Evolutionary conservation across 2,113 vertebrate species (phyloP), one percentile per base, ranked within the genome.

Genomic region (Caranx melampygus): DNA sequence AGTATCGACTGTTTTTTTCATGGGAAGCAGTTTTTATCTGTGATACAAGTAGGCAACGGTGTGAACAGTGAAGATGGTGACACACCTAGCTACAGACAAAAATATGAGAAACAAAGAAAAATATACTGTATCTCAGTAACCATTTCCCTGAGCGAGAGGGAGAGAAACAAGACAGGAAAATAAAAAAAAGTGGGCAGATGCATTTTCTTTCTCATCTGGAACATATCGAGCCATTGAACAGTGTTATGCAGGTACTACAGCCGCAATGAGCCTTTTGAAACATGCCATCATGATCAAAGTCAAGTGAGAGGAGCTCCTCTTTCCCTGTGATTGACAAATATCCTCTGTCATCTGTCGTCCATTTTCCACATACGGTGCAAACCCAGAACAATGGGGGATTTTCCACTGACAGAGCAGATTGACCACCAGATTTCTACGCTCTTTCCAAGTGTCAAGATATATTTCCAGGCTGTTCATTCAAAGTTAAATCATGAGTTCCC

Each of bases 341-440:
- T 59, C 61, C 72, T 67, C 57, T 55, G 45, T 37, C 20, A 40
- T 59, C 15, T 6, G 33, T 79, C 26, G 26, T 26, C 26, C 26
- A 26, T 26, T 26, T 72, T 18, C 33, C 44, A 52, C 37, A 54
- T 42, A 58, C 1, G 40, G 69, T 6, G 57, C 18, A n/a, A 49
- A 68, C 16, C n/a, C 42, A 51, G 16, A 31, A 71, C 31, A 52
- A 75, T 34, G 3, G 62, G 61, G 61, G 58, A 72, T 51, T 86
- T 88, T 78, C 62, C 75, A 55, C 51, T 64, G 81, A 69, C 69
- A 75, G 60, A 79, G 55, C 62, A 37, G 15, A 79, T 33, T 67
- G 74, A 66, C 57, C 55, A 60, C 45, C 67, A 57, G 63, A 66
- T 81, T 75, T 21, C 55, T 59, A 65, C 47, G 31, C 63, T 26